Percentiles rank a stretch among this genome's conserved stretches.
Conservation (phyloP, 2,888 invertebrate species). For the Punctoribates punctum region DNA sequence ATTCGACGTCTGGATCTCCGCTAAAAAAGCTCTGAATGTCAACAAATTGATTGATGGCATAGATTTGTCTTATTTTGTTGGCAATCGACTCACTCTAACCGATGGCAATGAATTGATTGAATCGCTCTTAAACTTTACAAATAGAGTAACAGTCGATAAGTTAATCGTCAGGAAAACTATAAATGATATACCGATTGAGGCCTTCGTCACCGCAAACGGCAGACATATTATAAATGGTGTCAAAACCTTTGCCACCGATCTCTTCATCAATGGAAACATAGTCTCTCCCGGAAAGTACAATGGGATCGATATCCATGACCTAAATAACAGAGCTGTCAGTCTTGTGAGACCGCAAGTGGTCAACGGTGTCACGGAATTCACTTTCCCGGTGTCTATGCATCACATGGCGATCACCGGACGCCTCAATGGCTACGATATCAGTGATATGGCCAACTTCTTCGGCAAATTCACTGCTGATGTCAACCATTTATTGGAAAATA, state of each 20-base stretch:
- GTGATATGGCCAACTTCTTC: conserved; percentile 30
- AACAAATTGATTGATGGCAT: conserved; percentile 35
- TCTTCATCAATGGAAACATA: conserved; percentile 20
- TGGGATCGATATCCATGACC: background rate
- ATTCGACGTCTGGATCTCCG: background rate
- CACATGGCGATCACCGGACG: conserved; percentile 10
- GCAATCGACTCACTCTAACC: conserved; percentile 31
- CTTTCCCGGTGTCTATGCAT: background rate
- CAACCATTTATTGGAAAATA: background rate
- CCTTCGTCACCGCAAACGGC: conserved; percentile 16
- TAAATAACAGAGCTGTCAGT: conserved; percentile 12
- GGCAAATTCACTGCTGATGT: conserved; percentile 2
- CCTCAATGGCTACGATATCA: conserved; percentile 14
- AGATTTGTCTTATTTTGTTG: conserved; percentile 30
- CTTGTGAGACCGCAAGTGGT: background rate
- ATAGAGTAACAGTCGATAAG: conserved; percentile 22
- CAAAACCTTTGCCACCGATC: conserved; percentile 31
- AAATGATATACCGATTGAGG: conserved; percentile 36
- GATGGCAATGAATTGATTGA: conserved; percentile 31
- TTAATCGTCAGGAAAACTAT: conserved; percentile 25
- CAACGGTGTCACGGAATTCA: conserved; percentile 6
- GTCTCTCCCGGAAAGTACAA: conserved; percentile 25
- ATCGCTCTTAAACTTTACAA: conserved; percentile 35
- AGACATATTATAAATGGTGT: conserved; percentile 17
- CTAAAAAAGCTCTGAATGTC: conserved; percentile 21